Conservation (phyloP, 2,888 invertebrate genomes). For the Eupithecia pulchellata region DNA sequence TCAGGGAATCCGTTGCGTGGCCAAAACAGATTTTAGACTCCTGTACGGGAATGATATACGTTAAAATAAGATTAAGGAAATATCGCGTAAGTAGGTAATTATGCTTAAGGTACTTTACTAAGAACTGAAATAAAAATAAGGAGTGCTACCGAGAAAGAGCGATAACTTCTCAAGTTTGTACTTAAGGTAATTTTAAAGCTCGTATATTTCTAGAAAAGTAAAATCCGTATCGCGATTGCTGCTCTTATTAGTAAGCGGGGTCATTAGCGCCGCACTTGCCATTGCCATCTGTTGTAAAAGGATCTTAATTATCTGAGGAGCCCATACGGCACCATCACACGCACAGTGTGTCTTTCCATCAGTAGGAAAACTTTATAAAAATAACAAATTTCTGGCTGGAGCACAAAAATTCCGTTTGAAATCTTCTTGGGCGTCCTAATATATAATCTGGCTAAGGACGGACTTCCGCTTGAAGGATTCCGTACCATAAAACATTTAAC, state of each 20-base stretch:
- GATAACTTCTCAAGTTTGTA: background rate
- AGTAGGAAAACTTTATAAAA: conserved; percentile 6
- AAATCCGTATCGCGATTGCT: conserved; percentile 39
- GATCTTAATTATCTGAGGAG: conserved; percentile 47
- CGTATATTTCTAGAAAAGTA: conserved; percentile 14
- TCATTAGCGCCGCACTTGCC: conserved; percentile 45
- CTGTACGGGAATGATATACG: background rate
- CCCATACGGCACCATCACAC: conserved; percentile 47
- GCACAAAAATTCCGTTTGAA: background rate
- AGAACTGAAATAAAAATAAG: background rate
- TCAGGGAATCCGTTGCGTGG: background rate
- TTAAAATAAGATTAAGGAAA: background rate
- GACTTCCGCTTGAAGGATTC: background rate
- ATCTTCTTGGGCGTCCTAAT: background rate
- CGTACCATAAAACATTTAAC: background rate
- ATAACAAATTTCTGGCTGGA: background rate
- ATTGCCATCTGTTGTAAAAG: conserved; percentile 45
- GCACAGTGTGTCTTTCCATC: conserved; percentile 16
- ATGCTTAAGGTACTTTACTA: background rate
- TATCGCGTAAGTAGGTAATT: background rate
- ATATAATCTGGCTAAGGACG: background rate
- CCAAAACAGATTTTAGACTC: too few relatives aligned
- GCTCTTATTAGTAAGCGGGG: conserved; percentile 44
- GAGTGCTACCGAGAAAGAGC: background rate
- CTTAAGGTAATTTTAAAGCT: background rate